A percentile compares a stretch with the other conserved stretches of the same genome.
Evolutionary conservation across 2,797 vertebrate genomes (phyloP).

Genomic region (Cryptoprocta ferox): DNA sequence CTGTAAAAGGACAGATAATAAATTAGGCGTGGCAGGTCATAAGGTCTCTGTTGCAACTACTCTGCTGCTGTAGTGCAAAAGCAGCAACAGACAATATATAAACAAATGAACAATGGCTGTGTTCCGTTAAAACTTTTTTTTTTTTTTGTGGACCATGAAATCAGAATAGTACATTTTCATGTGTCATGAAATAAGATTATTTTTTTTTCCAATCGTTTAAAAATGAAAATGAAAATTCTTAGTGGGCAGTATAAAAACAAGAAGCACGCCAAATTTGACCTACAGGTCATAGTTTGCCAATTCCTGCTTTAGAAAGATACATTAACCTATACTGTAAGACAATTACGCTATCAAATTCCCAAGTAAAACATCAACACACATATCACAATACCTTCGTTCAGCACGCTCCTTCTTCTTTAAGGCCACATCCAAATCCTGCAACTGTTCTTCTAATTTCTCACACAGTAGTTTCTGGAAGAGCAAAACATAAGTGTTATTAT

Average conservation of each 20-base stretch:
- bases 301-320: not conserved
- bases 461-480: constrained; percentile 94
- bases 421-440: constrained; percentile 95
- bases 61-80: not conserved
- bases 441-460: constrained; percentile 96
- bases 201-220: not conserved
- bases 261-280: not conserved
- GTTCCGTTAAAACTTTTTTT: not conserved
- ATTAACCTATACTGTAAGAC: not conserved
- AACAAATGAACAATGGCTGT: not conserved
- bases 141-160: constrained; percentile 9
- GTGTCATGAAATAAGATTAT: not conserved
- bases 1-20: constrained; percentile 8
- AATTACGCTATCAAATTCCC: not conserved
- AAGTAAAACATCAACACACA: constrained; percentile 28
- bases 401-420: constrained; percentile 98
- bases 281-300: not conserved
- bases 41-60: not conserved
- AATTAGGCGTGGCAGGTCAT: not conserved
- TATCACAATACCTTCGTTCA: constrained; percentile 91
- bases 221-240: not conserved
- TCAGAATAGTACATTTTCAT: not conserved
- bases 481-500: constrained; percentile 35
- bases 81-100: not conserved
- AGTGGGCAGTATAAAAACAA: not conserved